Evolutionary conservation across 1,140 invertebrate genomes (phyloP).

Genomic region (Pseudomyrmex dendroicus): DNA sequence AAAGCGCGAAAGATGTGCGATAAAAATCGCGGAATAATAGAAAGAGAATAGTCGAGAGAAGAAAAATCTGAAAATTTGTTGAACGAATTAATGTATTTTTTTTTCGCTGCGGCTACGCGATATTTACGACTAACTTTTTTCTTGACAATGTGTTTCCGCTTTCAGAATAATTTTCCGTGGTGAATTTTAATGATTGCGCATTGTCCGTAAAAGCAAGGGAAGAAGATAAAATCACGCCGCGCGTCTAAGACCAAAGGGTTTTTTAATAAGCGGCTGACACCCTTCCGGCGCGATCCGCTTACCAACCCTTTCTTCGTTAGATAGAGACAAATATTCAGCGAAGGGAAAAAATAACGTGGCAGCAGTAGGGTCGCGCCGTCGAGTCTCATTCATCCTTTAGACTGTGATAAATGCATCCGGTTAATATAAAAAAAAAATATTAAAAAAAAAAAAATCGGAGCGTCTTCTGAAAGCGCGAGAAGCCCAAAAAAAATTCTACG

Average conservation of each 20-base stretch:
- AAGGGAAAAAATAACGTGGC: slow-evolving; percentile 71
- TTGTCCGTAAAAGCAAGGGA: slow-evolving; percentile 65
- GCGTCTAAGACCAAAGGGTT: slow-evolving; percentile 66
- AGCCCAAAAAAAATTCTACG: slow-evolving; percentile 18
- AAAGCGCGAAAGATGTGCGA: too few species aligned
- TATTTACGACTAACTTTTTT: slow-evolving; percentile 27
- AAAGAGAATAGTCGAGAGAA: too few species aligned
- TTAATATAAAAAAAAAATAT: slow-evolving; percentile 70
- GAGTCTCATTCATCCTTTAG: slow-evolving; percentile 67
- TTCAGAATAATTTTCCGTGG: slow-evolving; percentile 39
- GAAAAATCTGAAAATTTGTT: too few species aligned
- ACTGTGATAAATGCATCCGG: slow-evolving; percentile 72
- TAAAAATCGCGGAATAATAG: too few species aligned
- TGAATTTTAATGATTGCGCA: slow-evolving; percentile 72
- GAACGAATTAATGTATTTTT: too few species aligned
- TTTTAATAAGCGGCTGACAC: slow-evolving; percentile 76
- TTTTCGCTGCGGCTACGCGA: background rate
- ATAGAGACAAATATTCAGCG: slow-evolving; percentile 73
- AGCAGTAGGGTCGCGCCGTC: slow-evolving; percentile 55
- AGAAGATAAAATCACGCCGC: slow-evolving; percentile 64
- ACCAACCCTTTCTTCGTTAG: slow-evolving; percentile 70
- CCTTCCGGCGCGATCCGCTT: slow-evolving; percentile 71
- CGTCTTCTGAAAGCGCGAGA: background rate
- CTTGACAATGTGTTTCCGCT: slow-evolving; percentile 39
- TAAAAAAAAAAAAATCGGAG: background rate